Evolutionary conservation across 2,888 invertebrate genomes (phyloP).

Genomic region (Drosophila pullipes): DNA sequence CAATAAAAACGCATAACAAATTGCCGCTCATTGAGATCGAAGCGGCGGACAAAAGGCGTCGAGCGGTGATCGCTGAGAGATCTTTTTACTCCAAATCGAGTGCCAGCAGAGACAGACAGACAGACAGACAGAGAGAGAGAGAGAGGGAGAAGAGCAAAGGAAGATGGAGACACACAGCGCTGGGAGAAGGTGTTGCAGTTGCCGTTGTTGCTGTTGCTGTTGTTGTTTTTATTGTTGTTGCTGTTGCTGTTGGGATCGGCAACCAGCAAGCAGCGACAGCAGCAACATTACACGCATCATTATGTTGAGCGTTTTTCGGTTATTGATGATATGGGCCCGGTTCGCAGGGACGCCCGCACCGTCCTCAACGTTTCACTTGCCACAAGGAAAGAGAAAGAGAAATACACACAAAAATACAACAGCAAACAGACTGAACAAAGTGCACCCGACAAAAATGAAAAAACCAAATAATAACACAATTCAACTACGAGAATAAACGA

Average conservation of each 20-base stretch:
- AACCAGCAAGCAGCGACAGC: constrained; percentile 48
- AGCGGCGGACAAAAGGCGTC: constrained; percentile 48
- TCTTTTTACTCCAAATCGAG: constrained; percentile 10
- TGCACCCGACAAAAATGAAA: neutral
- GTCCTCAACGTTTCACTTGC: constrained; percentile 63
- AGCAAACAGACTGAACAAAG: constrained; percentile 1
- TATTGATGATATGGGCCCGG: constrained; percentile 71
- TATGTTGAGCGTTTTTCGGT: constrained; percentile 68
- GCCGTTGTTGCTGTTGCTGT: neutral
- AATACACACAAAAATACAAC: constrained; percentile 21
- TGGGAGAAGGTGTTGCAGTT: constrained; percentile 1
- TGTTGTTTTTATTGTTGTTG: constrained; percentile 2
- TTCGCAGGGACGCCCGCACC: constrained; percentile 53
- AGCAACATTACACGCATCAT: constrained; percentile 83
- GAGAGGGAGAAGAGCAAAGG: neutral
- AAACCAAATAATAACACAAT: constrained; percentile 7
- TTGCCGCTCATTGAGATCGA: constrained; percentile 68
- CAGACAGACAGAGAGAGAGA: neutral
- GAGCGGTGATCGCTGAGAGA: constrained; percentile 17
- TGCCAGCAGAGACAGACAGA: constrained; percentile 1
- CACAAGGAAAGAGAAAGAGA: constrained; percentile 6
- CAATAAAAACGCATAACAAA: constrained; percentile 83
- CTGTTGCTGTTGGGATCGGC: constrained; percentile 21
- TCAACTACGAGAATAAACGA: neutral
- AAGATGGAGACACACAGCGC: constrained; percentile 3